Conservation (phyloP, 2,888 invertebrate genomes). For the Anodontia alba region DNA sequence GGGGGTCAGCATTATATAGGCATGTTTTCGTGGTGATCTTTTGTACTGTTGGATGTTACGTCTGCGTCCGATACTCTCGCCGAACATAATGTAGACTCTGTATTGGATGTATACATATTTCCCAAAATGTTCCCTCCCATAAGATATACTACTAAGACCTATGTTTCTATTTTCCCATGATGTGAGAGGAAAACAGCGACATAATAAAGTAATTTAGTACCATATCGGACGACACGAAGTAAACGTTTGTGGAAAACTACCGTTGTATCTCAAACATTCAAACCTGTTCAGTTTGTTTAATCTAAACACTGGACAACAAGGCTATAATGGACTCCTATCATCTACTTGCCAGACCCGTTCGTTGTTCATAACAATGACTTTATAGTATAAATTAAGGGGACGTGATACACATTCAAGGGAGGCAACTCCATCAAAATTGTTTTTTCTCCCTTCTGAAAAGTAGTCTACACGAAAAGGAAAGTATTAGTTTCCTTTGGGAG, state of each 20-base stretch:
- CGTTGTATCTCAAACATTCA: slow-evolving; percentile 64
- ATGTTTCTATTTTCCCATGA: not conserved
- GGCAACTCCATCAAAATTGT: too few relatives aligned
- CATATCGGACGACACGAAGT: slow-evolving; percentile 45
- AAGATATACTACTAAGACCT: not conserved
- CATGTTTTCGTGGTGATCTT: too few relatives aligned
- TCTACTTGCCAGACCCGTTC: not conserved
- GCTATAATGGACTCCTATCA: not conserved
- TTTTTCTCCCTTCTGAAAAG: too few relatives aligned
- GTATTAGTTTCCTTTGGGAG: too few relatives aligned
- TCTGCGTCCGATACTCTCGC: too few relatives aligned
- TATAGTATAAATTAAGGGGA: too few relatives aligned
- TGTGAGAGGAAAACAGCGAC: slow-evolving; percentile 33
- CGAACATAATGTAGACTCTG: too few relatives aligned
- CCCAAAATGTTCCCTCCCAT: not conserved
- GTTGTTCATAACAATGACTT: slow-evolving; percentile 2
- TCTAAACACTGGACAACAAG: not conserved
- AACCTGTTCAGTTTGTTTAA: slow-evolving; percentile 37
- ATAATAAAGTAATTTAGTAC: slow-evolving; percentile 62
- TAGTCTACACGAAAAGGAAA: too few relatives aligned
- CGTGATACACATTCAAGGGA: too few relatives aligned
- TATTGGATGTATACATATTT: not conserved
- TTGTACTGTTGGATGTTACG: too few relatives aligned
- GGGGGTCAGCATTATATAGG: too few relatives aligned
- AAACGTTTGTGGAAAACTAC: slow-evolving; percentile 61